Conservation (phyloP, 2,113 vertebrate genomes). For the Turnix velox region DNA sequence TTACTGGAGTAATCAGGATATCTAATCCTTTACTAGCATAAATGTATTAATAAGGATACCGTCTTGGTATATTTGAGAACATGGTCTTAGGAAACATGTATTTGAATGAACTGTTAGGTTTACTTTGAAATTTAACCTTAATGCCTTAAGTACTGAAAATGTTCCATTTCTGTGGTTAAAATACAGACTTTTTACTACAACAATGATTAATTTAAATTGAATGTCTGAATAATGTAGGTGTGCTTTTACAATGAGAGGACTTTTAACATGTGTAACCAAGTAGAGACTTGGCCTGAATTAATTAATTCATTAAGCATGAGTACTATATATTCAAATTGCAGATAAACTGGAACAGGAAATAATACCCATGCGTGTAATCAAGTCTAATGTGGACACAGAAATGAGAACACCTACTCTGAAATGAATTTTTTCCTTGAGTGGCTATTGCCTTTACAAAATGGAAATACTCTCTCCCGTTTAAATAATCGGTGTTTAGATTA, state of each 20-base stretch:
- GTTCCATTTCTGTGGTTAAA: not conserved
- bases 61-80: not conserved
- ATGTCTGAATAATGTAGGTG: constrained; percentile 24
- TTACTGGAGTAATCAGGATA: constrained; percentile 48
- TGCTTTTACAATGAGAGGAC: not conserved
- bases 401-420: not conserved
- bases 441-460: not conserved
- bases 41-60: constrained; percentile 47
- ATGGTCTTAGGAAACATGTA: not conserved
- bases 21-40: constrained; percentile 13
- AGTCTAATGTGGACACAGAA: not conserved
- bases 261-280: constrained; percentile 38
- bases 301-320: constrained; percentile 66
- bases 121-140: not conserved
- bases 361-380: constrained; percentile 33
- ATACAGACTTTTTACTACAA: not conserved
- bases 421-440: not conserved
- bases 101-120: not conserved
- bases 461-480: not conserved
- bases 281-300: constrained; percentile 49
- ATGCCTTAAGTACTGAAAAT: not conserved
- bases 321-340: constrained; percentile 53
- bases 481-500: not conserved
- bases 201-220: constrained; percentile 18
- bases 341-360: constrained; percentile 52